Evolutionary conservation across 2,113 vertebrate genomes (phyloP).

Genomic region (Geothlypis trichas): DNA sequence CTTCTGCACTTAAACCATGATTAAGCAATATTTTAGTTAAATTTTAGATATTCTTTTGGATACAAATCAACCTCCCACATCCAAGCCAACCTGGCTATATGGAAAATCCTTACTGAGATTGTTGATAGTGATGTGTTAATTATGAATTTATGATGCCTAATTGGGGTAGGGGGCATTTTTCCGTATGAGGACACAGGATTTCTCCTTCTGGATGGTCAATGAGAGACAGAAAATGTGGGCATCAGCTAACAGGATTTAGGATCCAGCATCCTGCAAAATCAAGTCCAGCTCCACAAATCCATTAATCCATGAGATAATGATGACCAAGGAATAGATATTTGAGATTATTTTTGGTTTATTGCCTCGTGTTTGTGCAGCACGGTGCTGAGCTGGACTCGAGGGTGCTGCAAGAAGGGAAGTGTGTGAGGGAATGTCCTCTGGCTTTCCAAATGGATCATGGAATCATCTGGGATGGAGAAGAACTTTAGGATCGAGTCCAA

Average conservation of each 20-base stretch:
- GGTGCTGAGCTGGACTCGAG: neutral
- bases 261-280: neutral
- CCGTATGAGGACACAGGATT: rapidly evolving
- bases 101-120: neutral
- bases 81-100: neutral
- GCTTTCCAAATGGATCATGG: neutral
- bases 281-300: neutral
- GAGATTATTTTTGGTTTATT: neutral
- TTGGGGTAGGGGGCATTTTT: neutral
- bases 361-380: rapidly evolving
- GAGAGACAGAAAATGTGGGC: rapidly evolving
- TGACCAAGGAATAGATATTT: neutral
- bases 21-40: neutral
- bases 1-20: neutral
- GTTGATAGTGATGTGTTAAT: neutral
- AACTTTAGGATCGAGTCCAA: rapidly evolving
- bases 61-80: neutral
- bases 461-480: neutral
- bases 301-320: no score
- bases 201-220: neutral
- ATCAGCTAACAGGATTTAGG: neutral
- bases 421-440: no score
- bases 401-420: neutral
- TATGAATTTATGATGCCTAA: neutral
- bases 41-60: neutral